phyloP scores from a whole-genome alignment of 2,113 vertebrate species.

The Deroptyus accipitrinus region DNA sequence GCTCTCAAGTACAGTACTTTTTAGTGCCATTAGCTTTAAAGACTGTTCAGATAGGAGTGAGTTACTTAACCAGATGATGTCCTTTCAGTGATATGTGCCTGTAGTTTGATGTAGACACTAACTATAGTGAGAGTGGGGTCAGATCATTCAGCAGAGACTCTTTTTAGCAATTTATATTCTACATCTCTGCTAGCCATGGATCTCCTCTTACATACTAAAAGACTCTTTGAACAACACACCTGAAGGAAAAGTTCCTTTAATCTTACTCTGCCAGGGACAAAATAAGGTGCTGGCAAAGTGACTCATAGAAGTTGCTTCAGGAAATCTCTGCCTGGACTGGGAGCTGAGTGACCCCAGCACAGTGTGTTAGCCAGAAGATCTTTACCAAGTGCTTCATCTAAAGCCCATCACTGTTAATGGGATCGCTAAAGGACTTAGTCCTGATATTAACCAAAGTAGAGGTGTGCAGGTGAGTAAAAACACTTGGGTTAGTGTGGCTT shows the following conservation, averaged over 20 bases:
- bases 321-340: neutral
- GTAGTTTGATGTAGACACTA: neutral
- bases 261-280: neutral
- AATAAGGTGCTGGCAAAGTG: neutral
- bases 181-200: neutral
- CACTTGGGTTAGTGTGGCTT: neutral
- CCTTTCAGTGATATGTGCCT: neutral
- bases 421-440: neutral
- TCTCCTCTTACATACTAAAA: neutral
- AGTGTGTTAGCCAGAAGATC: neutral
- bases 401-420: neutral
- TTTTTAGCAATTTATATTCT: neutral
- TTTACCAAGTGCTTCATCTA: neutral
- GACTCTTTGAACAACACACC: neutral
- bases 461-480: neutral
- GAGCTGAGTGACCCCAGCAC: neutral
- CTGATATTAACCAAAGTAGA: neutral
- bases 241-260: neutral
- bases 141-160: neutral
- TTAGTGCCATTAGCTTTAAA: neutral
- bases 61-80: neutral
- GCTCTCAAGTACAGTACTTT: neutral
- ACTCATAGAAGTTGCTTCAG: neutral
- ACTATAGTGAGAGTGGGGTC: neutral
- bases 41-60: neutral